phyloP scores from a whole-genome alignment of 2,888 invertebrate species.

The Piscicola geometra region DNA sequence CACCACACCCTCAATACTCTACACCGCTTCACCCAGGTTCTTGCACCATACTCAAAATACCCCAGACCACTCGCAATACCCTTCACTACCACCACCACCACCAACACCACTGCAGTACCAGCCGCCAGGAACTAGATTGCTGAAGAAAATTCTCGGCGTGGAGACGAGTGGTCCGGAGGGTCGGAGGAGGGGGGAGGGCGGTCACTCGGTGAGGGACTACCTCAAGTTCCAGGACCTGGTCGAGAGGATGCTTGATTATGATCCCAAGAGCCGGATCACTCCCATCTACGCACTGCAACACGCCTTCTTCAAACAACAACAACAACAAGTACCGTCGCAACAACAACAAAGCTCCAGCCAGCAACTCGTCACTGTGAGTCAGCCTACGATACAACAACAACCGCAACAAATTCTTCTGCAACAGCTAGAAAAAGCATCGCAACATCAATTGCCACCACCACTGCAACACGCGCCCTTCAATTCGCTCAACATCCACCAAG shows the following conservation, averaged over 20 bases:
- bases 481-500: no score
- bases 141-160: slow-evolving; percentile 91
- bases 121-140: slow-evolving; percentile 78
- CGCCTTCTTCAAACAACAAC: slow-evolving; percentile 71
- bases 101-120: slow-evolving; percentile 68
- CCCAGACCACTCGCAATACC: no score
- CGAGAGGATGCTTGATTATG: slow-evolving; percentile 94
- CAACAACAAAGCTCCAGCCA: slow-evolving; percentile 1
- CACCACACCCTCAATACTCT: no score
- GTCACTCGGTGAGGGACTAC: slow-evolving; percentile 94
- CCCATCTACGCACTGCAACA: slow-evolving; percentile 88
- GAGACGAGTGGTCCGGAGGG: slow-evolving; percentile 94
- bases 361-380: not conserved
- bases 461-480: no score
- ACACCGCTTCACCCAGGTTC: no score
- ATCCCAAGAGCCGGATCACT: slow-evolving; percentile 92
- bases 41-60: no score
- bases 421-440: not conserved
- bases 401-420: no score
- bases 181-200: slow-evolving; percentile 84
- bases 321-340: slow-evolving; percentile 68
- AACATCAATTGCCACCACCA: no score
- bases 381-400: not conserved
- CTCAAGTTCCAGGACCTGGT: slow-evolving; percentile 98
- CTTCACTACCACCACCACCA: not conserved